Base-by-base conservation (phyloP, 2,888 invertebrate genomes). In the Quadriops clusia region DNA sequence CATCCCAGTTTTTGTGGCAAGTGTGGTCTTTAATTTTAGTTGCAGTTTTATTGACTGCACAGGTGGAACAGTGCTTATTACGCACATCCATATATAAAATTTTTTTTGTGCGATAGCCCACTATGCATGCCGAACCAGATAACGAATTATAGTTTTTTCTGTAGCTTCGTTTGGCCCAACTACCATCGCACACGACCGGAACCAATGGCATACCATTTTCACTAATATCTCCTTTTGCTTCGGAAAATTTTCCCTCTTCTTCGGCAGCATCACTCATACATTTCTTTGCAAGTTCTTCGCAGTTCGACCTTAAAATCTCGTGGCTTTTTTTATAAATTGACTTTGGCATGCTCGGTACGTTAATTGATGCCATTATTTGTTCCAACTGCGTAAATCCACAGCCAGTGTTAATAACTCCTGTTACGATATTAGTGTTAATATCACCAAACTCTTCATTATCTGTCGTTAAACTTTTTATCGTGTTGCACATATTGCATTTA, bases 1-100 rank as follows among this genome's bases (percentile, higher is more conserved):
- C 34, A n/a, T 33, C 36, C 41, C 44, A 51, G 36, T 51, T 51
- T 28, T 45, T 45, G 33, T 36, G 48, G 30, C 47, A 50, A 5
- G 15, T 24, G 27, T 49, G 49, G 11, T 26, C 17, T 8, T 28
- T 33, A 6, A 36, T 21, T 11, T 23, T 16, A 11, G 13, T 21
- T 5, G 30, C 28, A 25, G 34, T 39, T 17, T 15, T 27, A 9
- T 32, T 33, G 4, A 37, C 39, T n/a, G 37, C 38, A 29, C 49
- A 50, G 3, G 37, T 28, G 5, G 37, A 25, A 24, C 51, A 51
- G 31, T 38, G 49, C 34, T 47, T 51, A 28, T 51, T 50, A 2
- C 43, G 14, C 2, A 50, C 34, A 9, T 46, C 47, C 12, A 44
- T 22, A 27, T 36, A 44, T 6, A 51, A 28, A 17, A 47, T 30